Conservation (phyloP, 2,888 invertebrate species). For the Cryptus armator region DNA sequence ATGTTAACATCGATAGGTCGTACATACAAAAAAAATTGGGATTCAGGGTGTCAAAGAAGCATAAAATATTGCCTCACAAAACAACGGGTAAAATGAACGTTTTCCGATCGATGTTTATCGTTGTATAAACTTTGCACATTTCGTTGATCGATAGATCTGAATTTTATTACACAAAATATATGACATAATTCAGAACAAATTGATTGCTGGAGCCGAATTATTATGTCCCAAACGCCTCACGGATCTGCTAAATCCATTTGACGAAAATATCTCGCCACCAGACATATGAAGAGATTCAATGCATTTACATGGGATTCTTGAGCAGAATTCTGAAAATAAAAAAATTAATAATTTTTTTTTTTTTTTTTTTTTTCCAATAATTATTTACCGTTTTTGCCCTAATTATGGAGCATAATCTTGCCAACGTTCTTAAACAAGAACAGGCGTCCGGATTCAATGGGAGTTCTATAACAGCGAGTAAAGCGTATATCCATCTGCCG, state of each 20-base stretch:
- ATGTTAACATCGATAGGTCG: no score
- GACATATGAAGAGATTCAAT: slow-evolving; percentile 91
- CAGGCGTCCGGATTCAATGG: slow-evolving; percentile 90
- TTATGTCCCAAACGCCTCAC: slow-evolving; percentile 59
- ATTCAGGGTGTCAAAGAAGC: no score
- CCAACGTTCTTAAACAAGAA: slow-evolving; percentile 88
- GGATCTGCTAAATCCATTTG: slow-evolving; percentile 91
- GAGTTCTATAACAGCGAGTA: slow-evolving; percentile 88
- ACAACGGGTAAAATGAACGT: no score
- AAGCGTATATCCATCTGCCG: slow-evolving; percentile 91
- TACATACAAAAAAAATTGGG: no score
- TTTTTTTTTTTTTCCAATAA: slow-evolving; percentile 75
- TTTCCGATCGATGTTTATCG: no score
- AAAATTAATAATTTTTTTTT: neutral
- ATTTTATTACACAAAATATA: slow-evolving; percentile 69
- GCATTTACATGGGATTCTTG: slow-evolving; percentile 86
- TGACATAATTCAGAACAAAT: slow-evolving; percentile 37
- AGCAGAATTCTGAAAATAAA: slow-evolving; percentile 67
- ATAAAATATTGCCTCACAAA: no score
- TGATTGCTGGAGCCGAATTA: neutral
- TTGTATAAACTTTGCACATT: neutral
- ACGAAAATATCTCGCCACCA: slow-evolving; percentile 91
- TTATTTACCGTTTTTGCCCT: slow-evolving; percentile 83
- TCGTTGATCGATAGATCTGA: slow-evolving; percentile 56
- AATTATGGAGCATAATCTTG: slow-evolving; percentile 88